These are phyloP conservation scores for Pantherophis alleghaniensis DNA, from an alignment of 2,797 vertebrate species.

Conservation along the genomic window DNA sequence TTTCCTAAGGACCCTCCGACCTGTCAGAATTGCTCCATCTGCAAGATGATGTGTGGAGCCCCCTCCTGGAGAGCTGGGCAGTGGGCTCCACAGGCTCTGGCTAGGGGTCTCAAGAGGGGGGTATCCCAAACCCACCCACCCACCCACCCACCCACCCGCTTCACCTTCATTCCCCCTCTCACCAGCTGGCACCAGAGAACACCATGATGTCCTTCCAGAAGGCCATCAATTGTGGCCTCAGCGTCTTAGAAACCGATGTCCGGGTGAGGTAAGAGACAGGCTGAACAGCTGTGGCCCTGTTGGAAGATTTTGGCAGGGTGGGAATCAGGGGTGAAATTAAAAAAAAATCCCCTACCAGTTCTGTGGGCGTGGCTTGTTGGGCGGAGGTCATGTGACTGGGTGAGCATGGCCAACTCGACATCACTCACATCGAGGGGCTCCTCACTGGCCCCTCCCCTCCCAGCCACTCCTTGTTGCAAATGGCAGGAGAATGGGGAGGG, in stretches of 20 bases:
- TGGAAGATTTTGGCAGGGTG: neutral
- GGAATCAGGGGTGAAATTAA: too few relatives aligned
- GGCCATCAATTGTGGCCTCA: conserved; percentile 76
- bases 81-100: neutral
- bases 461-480: too few relatives aligned
- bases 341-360: too few relatives aligned
- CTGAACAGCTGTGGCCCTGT: neutral
- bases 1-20: too few relatives aligned
- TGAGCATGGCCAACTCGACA: too few relatives aligned
- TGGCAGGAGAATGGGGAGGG: too few relatives aligned
- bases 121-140: neutral
- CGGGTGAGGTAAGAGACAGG: conserved; percentile 84
- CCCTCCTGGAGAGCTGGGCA: too few relatives aligned
- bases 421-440: too few relatives aligned
- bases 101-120: neutral
- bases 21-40: neutral
- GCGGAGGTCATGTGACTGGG: too few relatives aligned
- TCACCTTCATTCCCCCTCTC: conserved; percentile 1
- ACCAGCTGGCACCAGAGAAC: conserved; percentile 92
- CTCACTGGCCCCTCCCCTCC: too few relatives aligned
- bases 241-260: conserved; percentile 90
- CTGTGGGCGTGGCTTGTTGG: too few relatives aligned
- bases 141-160: too few relatives aligned
- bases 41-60: neutral
- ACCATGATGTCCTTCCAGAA: conserved; percentile 91